A percentile compares a stretch with the other conserved stretches of the same genome.
These are phyloP conservation scores for Harlomillsia oculata DNA, from an alignment of 1,140 invertebrate genomes.

Conservation along the genomic window DNA sequence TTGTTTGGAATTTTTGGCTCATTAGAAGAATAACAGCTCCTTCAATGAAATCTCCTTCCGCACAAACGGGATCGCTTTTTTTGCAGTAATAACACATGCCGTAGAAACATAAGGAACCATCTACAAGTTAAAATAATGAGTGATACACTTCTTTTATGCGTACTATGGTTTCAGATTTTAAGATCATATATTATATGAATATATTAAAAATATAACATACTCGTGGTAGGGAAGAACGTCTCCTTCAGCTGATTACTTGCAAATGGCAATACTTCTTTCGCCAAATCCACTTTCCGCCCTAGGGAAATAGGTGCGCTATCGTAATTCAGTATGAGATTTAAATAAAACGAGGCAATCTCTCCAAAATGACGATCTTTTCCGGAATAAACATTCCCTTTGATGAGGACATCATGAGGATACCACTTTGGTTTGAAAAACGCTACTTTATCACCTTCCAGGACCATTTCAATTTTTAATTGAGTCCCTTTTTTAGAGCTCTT, in stretches of 20 bases:
- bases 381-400: slow-evolving; percentile 66
- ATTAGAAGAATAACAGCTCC: slow-evolving; percentile 77
- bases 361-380: slow-evolving; percentile 85
- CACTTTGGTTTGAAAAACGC: slow-evolving; percentile 85
- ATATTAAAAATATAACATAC: slow-evolving; percentile 31
- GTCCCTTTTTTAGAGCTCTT: slow-evolving; percentile 68
- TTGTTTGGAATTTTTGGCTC: slow-evolving; percentile 56
- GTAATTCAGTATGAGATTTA: slow-evolving; percentile 66
- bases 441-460: slow-evolving; percentile 64
- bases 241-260: slow-evolving; percentile 55
- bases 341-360: slow-evolving; percentile 90
- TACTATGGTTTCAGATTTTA: neutral
- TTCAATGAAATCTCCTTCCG: slow-evolving; percentile 53
- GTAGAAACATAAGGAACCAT: slow-evolving; percentile 62
- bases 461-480: slow-evolving; percentile 75
- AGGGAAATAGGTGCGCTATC: slow-evolving; percentile 66
- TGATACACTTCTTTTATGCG: too few relatives aligned
- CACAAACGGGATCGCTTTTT: slow-evolving; percentile 69
- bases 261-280: slow-evolving; percentile 58
- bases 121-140: slow-evolving; percentile 18
- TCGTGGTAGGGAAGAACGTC: slow-evolving; percentile 46
- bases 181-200: neutral
- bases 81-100: slow-evolving; percentile 84
- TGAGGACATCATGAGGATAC: slow-evolving; percentile 62
- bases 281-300: slow-evolving; percentile 64